Evolutionary conservation across 2,888 invertebrate genomes (phyloP), one percentile per base, ranked within the genome.

Genomic region (Crematogaster levior): DNA sequence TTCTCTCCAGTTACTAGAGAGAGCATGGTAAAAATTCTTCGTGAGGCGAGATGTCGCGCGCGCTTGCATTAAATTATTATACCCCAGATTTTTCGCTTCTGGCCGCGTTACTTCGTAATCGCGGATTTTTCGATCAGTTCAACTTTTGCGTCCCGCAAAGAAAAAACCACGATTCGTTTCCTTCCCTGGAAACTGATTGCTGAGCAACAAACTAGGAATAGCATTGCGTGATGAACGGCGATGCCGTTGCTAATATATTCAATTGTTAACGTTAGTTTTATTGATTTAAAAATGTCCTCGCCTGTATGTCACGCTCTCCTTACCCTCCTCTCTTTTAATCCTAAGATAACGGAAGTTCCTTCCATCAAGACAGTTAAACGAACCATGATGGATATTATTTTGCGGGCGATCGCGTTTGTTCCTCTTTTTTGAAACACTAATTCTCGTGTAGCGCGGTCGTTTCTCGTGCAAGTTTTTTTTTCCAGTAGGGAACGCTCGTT

Each of bases 371-470:
- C 21, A 9, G 43, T 61, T 24, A n/a, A 43, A 24, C 10, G 6
- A 18, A 7, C 12, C n/a, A 0, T 27, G 27, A 53, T 27, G n/a
- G 40, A n/a, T 27, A n/a, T 63, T 63, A 75, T 75, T 65, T 66
- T 27, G 65, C 6, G 75, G 66, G 51, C 27, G 15, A 65, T 75
- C 66, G 3, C 21, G 27, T 0, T 34, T 60, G 10, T 66, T 12
- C 12, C 6, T 18, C 37, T 37, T n/a, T 74, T 48, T 21, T 24
- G 5, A 37, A 63, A 51, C 53, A n/a, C 40, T 27, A 51, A 48
- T 65, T 75, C 6, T 73, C 66, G 27, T 63, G 74, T 37, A 5
- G 37, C 15, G 34, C 65, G 27, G 27, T 15, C 75, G 75, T 75
- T 60, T 65, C 27, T 75, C 75, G 37, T 65, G 51, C 51, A 37